Base-by-base conservation (phyloP, 1,140 invertebrate genomes). In the Drosophila nebulosa region DNA sequence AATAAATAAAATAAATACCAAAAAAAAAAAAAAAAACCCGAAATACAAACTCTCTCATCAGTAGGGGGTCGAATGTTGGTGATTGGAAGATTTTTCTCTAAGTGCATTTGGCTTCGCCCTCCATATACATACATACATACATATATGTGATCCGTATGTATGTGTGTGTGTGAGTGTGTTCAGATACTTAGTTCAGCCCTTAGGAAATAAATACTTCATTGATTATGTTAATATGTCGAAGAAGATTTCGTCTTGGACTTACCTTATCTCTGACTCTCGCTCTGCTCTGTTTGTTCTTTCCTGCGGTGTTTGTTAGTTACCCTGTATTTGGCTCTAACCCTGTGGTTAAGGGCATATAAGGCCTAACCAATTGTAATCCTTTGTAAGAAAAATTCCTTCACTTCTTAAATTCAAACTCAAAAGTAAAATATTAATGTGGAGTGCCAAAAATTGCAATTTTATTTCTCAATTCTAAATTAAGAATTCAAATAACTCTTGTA, bases 81-180 rank as follows among this genome's bases (percentile, higher is more conserved):
- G 81, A 85, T 86, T 85, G 78, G 67, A 86, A 64, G 74, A 46
- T 10, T 85, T 69, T 88, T 81, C 64, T 69, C 69, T 88, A 88
- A 86, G 81, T 88, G 78, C 81, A 85, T 80, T 88, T 79, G 79
- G 65, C 64, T 79, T 79, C 67, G 56, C 73, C 69, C 60, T 59
- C 22, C 53, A 32, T 24, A 24, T 10, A 12, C 10, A 32, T 56
- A 30, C 7, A 30, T 1, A 30, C 2, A 1, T 7, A 7, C 26
- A 27, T 7, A 7, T 26, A 26, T 26, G 26, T 3, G 3, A 27
- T 56, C 24, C 60, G 18, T 70, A 32, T 55, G 51, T 36, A 51
- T 58, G 55, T 69, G 39, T 68, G 51, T 51, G 59, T 58, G 59
- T 56, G 65, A 39, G 9, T 63, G 39, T 21, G 39, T 53, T 27